phyloP scores from a whole-genome alignment of 2,113 vertebrate genomes.

The Leiothrix lutea region DNA sequence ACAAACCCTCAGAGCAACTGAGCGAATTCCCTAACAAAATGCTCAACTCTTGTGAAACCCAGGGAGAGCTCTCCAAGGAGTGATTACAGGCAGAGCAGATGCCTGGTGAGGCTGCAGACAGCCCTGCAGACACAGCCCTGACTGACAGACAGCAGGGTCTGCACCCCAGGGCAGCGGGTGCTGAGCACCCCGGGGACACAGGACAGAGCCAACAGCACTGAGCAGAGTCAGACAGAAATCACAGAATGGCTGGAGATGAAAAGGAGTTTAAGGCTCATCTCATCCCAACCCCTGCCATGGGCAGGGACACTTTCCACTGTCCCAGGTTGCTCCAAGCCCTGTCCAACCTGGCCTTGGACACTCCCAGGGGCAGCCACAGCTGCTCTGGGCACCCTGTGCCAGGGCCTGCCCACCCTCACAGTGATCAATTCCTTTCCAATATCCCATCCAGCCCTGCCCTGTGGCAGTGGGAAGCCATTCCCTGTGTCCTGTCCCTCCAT shows the following conservation, averaged over 20 bases:
- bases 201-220: accelerated
- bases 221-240: not conserved
- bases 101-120: not conserved
- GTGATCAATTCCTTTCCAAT: accelerated
- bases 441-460: not conserved
- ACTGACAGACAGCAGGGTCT: not conserved
- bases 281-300: not conserved
- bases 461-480: not conserved
- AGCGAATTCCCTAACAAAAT: not conserved
- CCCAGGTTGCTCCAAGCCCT: accelerated
- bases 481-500: not conserved
- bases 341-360: accelerated
- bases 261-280: not conserved
- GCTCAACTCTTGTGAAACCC: not conserved
- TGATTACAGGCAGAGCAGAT: not conserved
- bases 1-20: accelerated
- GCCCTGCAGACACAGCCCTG: not conserved
- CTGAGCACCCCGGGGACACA: accelerated
- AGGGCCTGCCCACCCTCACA: accelerated
- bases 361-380: not conserved
- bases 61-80: not conserved
- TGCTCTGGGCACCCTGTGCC: not conserved
- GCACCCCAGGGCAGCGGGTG: not conserved
- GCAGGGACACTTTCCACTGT: accelerated
- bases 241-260: accelerated